A percentile compares a stretch with the other conserved stretches of the same genome.
phyloP scores from a whole-genome alignment of 2,888 invertebrate genomes.

The Patella pellucida region DNA sequence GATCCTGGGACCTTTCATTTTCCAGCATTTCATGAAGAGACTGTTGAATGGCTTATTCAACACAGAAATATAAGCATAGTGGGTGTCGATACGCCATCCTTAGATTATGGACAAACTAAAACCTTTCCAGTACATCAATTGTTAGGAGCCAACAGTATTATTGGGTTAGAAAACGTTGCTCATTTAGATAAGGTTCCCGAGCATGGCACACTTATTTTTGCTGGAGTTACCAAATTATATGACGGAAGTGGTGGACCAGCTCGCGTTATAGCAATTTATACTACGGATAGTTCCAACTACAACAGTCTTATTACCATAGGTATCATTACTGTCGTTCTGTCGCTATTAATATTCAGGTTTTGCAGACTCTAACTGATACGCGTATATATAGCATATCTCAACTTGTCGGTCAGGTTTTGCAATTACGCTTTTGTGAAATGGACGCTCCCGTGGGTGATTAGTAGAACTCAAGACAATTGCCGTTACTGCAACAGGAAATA shows the following conservation, averaged over 20 bases:
- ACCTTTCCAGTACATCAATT: conserved; percentile 74
- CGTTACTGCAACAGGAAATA: no score
- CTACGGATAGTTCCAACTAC: no score
- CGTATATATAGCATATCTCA: no score
- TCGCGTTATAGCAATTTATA: conserved; percentile 72
- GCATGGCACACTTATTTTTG: conserved; percentile 59
- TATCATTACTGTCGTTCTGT: no score
- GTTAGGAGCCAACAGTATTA: conserved; percentile 73
- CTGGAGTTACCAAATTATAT: conserved; percentile 77
- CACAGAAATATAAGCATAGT: conserved; percentile 73
- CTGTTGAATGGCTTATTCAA: conserved; percentile 76
- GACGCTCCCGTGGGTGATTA: no score
- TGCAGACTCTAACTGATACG: no score
- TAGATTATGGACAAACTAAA: conserved; percentile 75
- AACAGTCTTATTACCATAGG: no score
- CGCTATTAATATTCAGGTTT: no score
- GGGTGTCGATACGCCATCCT: conserved; percentile 79
- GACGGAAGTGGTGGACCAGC: conserved; percentile 78
- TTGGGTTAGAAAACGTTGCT: conserved; percentile 78
- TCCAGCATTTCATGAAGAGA: conserved; percentile 73
- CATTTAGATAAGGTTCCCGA: conserved; percentile 61
- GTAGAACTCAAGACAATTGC: no score
- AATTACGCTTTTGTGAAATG: no score
- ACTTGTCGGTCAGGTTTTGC: no score
- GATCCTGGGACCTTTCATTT: conserved; percentile 23